Percentiles rank a stretch among this genome's conserved stretches.
phyloP scores from a whole-genome alignment of 2,888 invertebrate species.

The Chirona hameri region DNA sequence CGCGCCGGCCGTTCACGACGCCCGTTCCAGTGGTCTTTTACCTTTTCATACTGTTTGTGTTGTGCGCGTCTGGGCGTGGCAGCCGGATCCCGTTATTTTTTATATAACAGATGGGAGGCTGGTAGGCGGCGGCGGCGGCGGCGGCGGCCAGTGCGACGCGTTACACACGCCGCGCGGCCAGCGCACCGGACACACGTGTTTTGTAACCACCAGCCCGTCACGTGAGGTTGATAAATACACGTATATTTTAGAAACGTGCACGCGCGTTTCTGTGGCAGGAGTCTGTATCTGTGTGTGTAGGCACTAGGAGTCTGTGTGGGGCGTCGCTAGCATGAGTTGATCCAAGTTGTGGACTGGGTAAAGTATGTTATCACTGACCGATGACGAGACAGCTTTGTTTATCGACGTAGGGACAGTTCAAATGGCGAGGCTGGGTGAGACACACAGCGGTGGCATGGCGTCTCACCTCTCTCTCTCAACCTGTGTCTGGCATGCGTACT shows the following conservation, averaged over 20 bases:
- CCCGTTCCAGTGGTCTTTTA: not conserved
- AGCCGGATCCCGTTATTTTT: not conserved
- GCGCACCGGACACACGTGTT: not conserved
- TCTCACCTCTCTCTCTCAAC: too few species aligned
- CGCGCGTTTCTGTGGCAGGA: not conserved
- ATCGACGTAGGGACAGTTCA: too few species aligned
- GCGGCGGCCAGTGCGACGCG: too few species aligned
- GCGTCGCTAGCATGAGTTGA: too few species aligned
- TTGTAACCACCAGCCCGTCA: not conserved
- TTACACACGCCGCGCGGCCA: not conserved
- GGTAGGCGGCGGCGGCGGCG: not conserved
- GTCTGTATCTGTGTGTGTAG: too few species aligned
- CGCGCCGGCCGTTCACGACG: not conserved
- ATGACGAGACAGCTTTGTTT: too few species aligned
- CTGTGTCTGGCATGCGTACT: too few species aligned
- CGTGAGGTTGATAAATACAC: slow-evolving; percentile 10
- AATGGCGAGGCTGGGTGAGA: too few species aligned
- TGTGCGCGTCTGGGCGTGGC: not conserved
- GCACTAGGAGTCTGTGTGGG: too few species aligned
- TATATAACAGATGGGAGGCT: slow-evolving; percentile 5
- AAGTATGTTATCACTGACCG: too few species aligned
- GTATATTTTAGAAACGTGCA: slow-evolving; percentile 7
- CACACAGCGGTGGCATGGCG: too few species aligned
- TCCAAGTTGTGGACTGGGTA: too few species aligned
- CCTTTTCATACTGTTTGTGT: slow-evolving; percentile 26